Evolutionary conservation across 2,888 invertebrate genomes (phyloP).

Genomic region (Limnephilus auricula): DNA sequence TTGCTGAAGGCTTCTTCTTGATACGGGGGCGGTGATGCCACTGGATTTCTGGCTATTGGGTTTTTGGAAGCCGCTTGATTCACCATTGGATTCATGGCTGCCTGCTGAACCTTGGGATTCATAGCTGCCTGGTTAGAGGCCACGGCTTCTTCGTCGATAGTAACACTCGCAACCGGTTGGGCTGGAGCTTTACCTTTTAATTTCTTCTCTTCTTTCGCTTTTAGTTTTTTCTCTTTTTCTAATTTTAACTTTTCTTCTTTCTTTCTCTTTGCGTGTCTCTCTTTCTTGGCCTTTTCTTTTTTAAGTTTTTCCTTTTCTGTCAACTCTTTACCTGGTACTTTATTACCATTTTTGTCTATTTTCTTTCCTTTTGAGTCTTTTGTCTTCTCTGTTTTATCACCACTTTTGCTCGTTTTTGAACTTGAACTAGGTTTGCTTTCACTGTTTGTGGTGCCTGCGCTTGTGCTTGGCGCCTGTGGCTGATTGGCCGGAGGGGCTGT

Average conservation of each 20-base stretch:
- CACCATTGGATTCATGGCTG: slow-evolving; percentile 6
- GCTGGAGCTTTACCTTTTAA: slow-evolving; percentile 63
- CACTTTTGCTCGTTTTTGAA: slow-evolving; percentile 36
- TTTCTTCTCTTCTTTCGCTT: slow-evolving; percentile 66
- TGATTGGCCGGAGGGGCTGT: not conserved
- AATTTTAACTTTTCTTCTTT: slow-evolving; percentile 69
- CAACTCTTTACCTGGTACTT: slow-evolving; percentile 55
- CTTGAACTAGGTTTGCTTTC: not conserved
- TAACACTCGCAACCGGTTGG: slow-evolving; percentile 64
- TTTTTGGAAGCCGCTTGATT: slow-evolving; percentile 60
- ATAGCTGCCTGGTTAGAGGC: slow-evolving; percentile 38
- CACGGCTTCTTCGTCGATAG: slow-evolving; percentile 57
- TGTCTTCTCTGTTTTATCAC: slow-evolving; percentile 36
- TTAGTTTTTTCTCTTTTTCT: slow-evolving; percentile 64
- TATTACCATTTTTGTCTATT: slow-evolving; percentile 68
- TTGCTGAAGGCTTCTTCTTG: slow-evolving; percentile 65
- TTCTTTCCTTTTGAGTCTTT: slow-evolving; percentile 67
- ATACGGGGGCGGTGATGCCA: slow-evolving; percentile 48
- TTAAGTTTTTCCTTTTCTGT: slow-evolving; percentile 53
- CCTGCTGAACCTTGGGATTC: slow-evolving; percentile 12
- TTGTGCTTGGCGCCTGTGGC: not conserved
- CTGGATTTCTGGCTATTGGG: slow-evolving; percentile 61
- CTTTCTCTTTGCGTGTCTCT: slow-evolving; percentile 59
- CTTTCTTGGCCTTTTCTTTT: slow-evolving; percentile 54
- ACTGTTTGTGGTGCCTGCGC: slow-evolving; percentile 63